Conservation (phyloP, 2,888 invertebrate species). For the Julus scanicus region DNA sequence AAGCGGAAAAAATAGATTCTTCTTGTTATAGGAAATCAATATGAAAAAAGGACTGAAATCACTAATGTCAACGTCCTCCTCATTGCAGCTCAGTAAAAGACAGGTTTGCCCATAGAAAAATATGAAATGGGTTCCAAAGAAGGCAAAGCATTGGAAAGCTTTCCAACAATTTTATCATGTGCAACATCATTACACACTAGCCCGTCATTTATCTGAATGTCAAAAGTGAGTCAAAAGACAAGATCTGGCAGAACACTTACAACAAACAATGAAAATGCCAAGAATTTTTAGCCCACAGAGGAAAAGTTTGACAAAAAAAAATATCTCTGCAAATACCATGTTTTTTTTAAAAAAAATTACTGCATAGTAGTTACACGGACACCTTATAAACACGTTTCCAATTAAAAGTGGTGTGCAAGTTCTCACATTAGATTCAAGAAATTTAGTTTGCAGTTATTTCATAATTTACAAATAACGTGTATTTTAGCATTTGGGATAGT, state of each 20-base stretch:
- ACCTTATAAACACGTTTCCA: not conserved
- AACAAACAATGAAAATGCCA: constrained; percentile 21
- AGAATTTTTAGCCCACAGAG: constrained; percentile 18
- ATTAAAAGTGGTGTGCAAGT: not conserved
- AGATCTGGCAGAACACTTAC: constrained; percentile 1
- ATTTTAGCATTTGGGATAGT: too few species aligned
- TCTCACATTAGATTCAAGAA: not conserved
- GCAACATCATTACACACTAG: not conserved
- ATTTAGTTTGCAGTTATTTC: too few species aligned
- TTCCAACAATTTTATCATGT: not conserved
- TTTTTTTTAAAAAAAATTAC: too few species aligned
- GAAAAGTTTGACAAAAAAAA: not conserved
- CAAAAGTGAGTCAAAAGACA: constrained; percentile 21
- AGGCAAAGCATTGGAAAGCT: not conserved
- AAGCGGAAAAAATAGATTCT: constrained; percentile 13
- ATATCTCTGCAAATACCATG: not conserved
- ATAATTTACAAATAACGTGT: too few species aligned
- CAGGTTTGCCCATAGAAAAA: constrained; percentile 6
- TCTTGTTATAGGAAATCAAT: constrained; percentile 36
- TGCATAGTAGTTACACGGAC: not conserved
- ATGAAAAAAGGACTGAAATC: not conserved
- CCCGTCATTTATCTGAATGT: constrained; percentile 23
- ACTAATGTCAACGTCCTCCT: not conserved
- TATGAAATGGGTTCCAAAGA: not conserved
- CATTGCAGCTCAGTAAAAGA: not conserved